phyloP scores from a whole-genome alignment of 2,888 invertebrate species.

The Helicoverpa assulta region DNA sequence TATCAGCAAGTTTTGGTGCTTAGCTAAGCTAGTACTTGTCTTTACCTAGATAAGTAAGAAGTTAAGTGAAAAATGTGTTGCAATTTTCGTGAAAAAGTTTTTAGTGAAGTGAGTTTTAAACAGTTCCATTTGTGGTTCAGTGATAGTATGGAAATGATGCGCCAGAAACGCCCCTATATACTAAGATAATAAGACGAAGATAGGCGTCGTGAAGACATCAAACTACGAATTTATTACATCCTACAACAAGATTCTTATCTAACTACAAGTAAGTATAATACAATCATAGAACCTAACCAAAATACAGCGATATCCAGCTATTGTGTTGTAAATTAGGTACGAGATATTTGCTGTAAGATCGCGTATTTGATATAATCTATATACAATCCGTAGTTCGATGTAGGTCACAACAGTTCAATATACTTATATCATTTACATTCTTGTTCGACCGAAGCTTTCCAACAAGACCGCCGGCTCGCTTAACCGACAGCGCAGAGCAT shows the following conservation, averaged over 20 bases:
- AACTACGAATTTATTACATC: conserved; percentile 10
- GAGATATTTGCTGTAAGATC: conserved; percentile 49
- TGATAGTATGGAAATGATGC: neutral
- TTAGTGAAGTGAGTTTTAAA: conserved; percentile 42
- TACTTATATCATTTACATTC: conserved; percentile 73
- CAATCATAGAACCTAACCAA: conserved; percentile 32
- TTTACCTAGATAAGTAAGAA: neutral
- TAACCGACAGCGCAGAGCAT: conserved; percentile 68
- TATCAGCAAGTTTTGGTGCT: conserved; percentile 37
- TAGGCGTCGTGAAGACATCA: conserved; percentile 6
- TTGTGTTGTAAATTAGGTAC: conserved; percentile 61
- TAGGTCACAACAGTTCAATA: conserved; percentile 70
- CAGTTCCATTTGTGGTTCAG: neutral
- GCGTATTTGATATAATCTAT: conserved; percentile 65
- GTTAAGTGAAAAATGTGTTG: conserved; percentile 20
- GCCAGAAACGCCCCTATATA: neutral
- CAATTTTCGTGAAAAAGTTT: conserved; percentile 8
- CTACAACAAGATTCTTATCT: conserved; percentile 32
- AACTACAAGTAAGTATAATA: conserved; percentile 56
- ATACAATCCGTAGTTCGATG: conserved; percentile 59
- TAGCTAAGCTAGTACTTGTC: conserved; percentile 31
- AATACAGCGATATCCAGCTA: conserved; percentile 35
- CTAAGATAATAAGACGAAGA: neutral
- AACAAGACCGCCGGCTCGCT: conserved; percentile 79
- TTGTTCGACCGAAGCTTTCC: conserved; percentile 81